A percentile compares a stretch with the other conserved stretches of the same genome.
Evolutionary conservation across 1,140 invertebrate genomes (phyloP).

Genomic region (Ditylenchus dipsaci): DNA sequence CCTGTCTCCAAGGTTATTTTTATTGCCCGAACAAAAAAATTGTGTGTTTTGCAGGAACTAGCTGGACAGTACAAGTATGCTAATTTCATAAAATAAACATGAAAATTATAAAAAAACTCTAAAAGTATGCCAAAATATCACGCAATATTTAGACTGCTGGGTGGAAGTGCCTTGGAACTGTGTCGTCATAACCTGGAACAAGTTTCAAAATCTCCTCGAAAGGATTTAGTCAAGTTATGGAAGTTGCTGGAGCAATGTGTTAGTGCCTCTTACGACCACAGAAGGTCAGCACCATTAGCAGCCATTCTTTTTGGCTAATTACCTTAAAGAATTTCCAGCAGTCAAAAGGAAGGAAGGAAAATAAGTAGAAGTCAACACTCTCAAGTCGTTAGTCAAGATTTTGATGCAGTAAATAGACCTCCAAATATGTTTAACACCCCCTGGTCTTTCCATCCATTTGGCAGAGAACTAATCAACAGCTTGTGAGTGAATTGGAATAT

Average conservation of each 20-base stretch:
- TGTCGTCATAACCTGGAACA: slow-evolving; percentile 29
- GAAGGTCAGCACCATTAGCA: background rate
- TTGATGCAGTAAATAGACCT: background rate
- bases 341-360: too few relatives aligned
- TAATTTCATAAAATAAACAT: too few relatives aligned
- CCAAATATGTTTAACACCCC: slow-evolving; percentile 9
- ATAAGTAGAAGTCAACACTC: too few relatives aligned
- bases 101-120: background rate
- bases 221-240: slow-evolving; percentile 25
- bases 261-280: background rate
- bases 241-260: slow-evolving; percentile 26
- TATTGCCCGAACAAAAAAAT: too few relatives aligned
- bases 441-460: slow-evolving; percentile 23
- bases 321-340: too few relatives aligned
- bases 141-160: slow-evolving; percentile 11
- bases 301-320: too few relatives aligned
- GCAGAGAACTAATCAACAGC: slow-evolving; percentile 21
- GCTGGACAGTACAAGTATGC: slow-evolving; percentile 18
- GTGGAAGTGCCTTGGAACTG: slow-evolving; percentile 14
- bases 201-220: slow-evolving; percentile 1
- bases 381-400: too few relatives aligned
- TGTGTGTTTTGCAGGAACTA: background rate
- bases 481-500: background rate
- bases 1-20: slow-evolving; percentile 11
- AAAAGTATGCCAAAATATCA: background rate